Evolutionary conservation across 2,797 vertebrate species (phyloP).

Genomic region (Buphagus erythrorhynchus): DNA sequence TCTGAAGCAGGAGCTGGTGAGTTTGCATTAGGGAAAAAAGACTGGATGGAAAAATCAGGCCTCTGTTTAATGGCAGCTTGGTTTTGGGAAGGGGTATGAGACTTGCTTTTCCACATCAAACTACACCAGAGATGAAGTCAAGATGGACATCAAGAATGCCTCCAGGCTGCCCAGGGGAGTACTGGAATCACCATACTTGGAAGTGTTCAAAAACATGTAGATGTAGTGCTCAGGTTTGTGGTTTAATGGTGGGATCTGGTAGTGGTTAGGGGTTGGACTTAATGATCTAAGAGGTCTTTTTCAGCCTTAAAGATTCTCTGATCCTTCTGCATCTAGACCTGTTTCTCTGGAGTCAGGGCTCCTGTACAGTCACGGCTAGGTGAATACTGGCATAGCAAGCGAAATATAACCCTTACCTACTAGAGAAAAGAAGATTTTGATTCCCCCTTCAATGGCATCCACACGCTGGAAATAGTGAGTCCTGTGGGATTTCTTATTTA

Average conservation of each 20-base stretch:
- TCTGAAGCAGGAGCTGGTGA: neutral
- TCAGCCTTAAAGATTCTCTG: neutral
- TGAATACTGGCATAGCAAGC: neutral
- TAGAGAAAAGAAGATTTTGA: slow-evolving; percentile 81
- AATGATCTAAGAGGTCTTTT: neutral
- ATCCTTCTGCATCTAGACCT: fast-evolving
- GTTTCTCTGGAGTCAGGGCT: neutral
- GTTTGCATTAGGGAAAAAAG: neutral
- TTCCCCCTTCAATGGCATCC: slow-evolving; percentile 84
- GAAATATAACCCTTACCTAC: slow-evolving; percentile 76
- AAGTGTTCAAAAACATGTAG: neutral
- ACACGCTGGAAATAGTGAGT: slow-evolving; percentile 71
- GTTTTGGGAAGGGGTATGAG: neutral
- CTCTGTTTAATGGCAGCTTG: neutral
- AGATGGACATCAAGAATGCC: neutral
- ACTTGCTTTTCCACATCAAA: neutral
- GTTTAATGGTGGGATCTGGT: neutral
- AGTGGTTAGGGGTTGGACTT: neutral
- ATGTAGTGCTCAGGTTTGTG: neutral
- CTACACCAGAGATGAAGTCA: neutral
- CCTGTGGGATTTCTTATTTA: slow-evolving; percentile 47
- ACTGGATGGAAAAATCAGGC: neutral
- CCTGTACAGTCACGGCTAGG: neutral
- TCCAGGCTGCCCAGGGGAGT: neutral
- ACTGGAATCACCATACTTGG: neutral